phyloP scores from a whole-genome alignment of 2,113 vertebrate genomes.

The Amphiprion percula region DNA sequence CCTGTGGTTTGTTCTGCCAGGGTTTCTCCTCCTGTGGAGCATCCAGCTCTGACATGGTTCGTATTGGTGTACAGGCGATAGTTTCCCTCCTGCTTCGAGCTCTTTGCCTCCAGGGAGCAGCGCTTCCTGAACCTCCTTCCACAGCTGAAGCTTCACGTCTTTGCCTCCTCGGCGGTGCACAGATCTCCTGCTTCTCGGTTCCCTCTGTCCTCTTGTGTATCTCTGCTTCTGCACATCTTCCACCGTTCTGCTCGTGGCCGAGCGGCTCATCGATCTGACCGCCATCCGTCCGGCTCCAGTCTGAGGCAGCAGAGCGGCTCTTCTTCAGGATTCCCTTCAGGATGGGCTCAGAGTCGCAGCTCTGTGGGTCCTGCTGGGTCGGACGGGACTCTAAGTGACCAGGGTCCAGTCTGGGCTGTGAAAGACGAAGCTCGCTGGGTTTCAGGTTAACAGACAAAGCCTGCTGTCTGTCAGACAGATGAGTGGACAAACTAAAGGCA shows the following conservation, averaged over 20 bases:
- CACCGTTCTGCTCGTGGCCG: constrained; percentile 57
- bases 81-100: constrained; percentile 71
- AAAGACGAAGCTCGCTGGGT: constrained; percentile 81
- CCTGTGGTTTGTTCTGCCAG: constrained; percentile 5
- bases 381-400: neutral
- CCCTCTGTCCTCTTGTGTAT: neutral
- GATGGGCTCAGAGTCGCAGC: constrained; percentile 53
- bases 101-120: constrained; percentile 84
- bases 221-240: constrained; percentile 9
- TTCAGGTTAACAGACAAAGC: constrained; percentile 80
- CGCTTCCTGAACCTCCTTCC: constrained; percentile 22
- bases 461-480: constrained; percentile 81
- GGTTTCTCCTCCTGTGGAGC: constrained; percentile 32
- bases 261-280: neutral
- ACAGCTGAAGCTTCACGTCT: constrained; percentile 19
- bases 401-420: constrained; percentile 42
- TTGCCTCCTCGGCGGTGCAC: constrained; percentile 10
- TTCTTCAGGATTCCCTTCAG: constrained; percentile 85
- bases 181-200: constrained; percentile 11
- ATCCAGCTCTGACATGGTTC: constrained; percentile 33
- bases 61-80: constrained; percentile 47
- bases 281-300: constrained; percentile 38
- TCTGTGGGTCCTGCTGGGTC: constrained; percentile 35
- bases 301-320: constrained; percentile 52
- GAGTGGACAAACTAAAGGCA: constrained; percentile 71